phyloP scores from a whole-genome alignment of 2,113 vertebrate genomes.

The Percopsis transmontana region DNA sequence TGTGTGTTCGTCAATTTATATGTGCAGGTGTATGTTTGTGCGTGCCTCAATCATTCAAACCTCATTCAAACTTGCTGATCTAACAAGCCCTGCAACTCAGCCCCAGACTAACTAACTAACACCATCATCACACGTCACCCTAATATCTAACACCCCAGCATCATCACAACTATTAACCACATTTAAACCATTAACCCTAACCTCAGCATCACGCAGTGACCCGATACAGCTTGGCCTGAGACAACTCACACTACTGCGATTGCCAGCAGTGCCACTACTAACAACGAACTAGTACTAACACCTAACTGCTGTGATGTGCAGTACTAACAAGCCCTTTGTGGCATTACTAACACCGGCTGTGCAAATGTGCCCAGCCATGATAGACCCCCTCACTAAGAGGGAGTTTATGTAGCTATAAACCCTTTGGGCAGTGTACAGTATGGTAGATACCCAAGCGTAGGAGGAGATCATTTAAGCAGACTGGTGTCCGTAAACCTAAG shows the following conservation, averaged over 20 bases:
- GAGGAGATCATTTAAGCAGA: too few species aligned
- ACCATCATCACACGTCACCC: slow-evolving; percentile 66
- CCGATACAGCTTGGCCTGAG: slow-evolving; percentile 61
- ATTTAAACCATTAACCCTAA: slow-evolving; percentile 62
- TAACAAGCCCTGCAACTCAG: slow-evolving; percentile 46
- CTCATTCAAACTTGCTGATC: slow-evolving; percentile 64
- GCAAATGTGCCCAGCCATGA: slow-evolving; percentile 42
- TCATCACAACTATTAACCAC: slow-evolving; percentile 70
- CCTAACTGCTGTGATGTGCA: slow-evolving; percentile 15
- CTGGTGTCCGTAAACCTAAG: too few species aligned
- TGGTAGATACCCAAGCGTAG: too few species aligned
- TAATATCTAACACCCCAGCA: slow-evolving; percentile 55
- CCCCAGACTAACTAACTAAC: slow-evolving; percentile 59
- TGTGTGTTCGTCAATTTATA: slow-evolving; percentile 17
- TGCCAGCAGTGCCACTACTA: slow-evolving; percentile 59
- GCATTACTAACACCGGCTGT: slow-evolving; percentile 65
- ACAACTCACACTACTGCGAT: slow-evolving; percentile 55
- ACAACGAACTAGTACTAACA: slow-evolving; percentile 65
- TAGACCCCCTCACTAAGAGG: slow-evolving; percentile 33
- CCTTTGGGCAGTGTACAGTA: too few species aligned
- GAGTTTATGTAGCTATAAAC: slow-evolving; percentile 27
- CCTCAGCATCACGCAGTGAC: slow-evolving; percentile 40
- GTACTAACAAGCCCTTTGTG: slow-evolving; percentile 61
- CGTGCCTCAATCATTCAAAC: slow-evolving; percentile 57
- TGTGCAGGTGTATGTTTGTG: slow-evolving; percentile 31